A percentile compares a stretch with the other conserved stretches of the same genome.
Evolutionary conservation across 2,888 invertebrate species (phyloP).

Genomic region (Ernsta delagoae): DNA sequence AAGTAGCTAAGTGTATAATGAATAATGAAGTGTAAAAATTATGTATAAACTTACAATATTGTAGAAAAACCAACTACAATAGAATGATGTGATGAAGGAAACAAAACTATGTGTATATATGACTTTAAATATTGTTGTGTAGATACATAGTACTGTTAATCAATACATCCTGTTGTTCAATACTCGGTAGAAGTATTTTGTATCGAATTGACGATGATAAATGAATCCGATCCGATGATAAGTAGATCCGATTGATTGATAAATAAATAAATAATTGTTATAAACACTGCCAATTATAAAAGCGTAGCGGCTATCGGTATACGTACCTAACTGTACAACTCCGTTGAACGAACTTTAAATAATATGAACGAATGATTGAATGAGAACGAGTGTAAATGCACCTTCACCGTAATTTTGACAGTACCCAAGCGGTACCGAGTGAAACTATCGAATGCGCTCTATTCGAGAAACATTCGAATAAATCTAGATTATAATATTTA

Average conservation of each 20-base stretch:
- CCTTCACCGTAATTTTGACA: slow-evolving; percentile 64
- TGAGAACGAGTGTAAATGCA: slow-evolving; percentile 66
- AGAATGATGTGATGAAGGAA: slow-evolving; percentile 11
- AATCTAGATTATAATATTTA: slow-evolving; percentile 7
- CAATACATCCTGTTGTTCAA: too few relatives aligned
- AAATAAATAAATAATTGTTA: too few relatives aligned
- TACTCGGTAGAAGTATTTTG: too few relatives aligned
- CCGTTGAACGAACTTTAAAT: slow-evolving; percentile 24
- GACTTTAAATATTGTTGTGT: not conserved
- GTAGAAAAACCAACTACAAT: slow-evolving; percentile 14
- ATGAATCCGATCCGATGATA: too few relatives aligned
- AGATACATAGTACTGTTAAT: too few relatives aligned
- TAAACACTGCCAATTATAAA: slow-evolving; percentile 5
- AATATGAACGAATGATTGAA: slow-evolving; percentile 32
- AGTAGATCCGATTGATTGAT: too few relatives aligned
- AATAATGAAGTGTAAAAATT: slow-evolving; percentile 16
- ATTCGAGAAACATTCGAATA: slow-evolving; percentile 15
- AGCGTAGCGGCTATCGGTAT: slow-evolving; percentile 18
- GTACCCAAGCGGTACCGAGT: slow-evolving; percentile 32
- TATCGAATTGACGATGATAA: too few relatives aligned
- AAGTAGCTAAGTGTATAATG: slow-evolving; percentile 27
- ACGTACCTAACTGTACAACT: slow-evolving; percentile 35
- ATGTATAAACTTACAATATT: slow-evolving; percentile 22
- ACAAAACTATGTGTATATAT: slow-evolving; percentile 9
- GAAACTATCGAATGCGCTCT: slow-evolving; percentile 14